Evolutionary conservation across 2,888 invertebrate species (phyloP), one percentile per base, ranked within the genome.

Genomic region (Ashinkailepas kermadecensis): DNA sequence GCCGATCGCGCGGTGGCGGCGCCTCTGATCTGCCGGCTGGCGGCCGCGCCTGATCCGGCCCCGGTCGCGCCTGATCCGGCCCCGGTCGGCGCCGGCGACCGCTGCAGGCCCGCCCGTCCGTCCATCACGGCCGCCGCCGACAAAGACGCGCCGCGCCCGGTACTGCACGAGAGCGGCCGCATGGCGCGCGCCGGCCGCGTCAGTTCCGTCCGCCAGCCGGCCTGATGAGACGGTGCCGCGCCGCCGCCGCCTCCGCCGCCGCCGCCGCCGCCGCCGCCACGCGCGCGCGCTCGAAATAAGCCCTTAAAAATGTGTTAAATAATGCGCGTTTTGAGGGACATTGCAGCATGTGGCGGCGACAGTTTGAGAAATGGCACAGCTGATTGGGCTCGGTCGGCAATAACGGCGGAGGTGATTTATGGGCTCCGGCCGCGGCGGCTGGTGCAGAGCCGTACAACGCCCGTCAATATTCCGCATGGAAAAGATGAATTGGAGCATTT

Each of bases 301-400:
- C 25, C 25, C 10, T 54, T 70, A 21, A 54, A 74, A 74, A 54
- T 74, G 54, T 74, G 74, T 21, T 54, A 74, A 74, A 74, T 74
- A 74, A 74, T 74, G 74, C 74, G 74, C 74, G 74, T 74, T 74
- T 74, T 74, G 74, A 74, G 74, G 74, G 74, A 74, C 74, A 74
- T 74, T 74, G 74, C 74, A 74, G 74, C 74, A 74, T 74, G 39
- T 74, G 74, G 74, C 23, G 74, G 74, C 74, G 74, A 74, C 74
- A 74, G 74, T 74, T 74, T 74, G 74, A 74, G 23, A 74, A 74
- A 74, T 74, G 74, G 74, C 74, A 54, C 74, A 15, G 54, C 74
- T 74, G 74, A 74, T 74, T 74, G 74, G 74, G 15, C 74, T 54
- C 18, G 54, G 6, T 18, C 74, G 74, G 74, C 74, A 74, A 74